Evolutionary conservation across 2,888 invertebrate species (phyloP), one percentile per base, ranked within the genome.

Genomic region (Hirtodrosophila histrioides): DNA sequence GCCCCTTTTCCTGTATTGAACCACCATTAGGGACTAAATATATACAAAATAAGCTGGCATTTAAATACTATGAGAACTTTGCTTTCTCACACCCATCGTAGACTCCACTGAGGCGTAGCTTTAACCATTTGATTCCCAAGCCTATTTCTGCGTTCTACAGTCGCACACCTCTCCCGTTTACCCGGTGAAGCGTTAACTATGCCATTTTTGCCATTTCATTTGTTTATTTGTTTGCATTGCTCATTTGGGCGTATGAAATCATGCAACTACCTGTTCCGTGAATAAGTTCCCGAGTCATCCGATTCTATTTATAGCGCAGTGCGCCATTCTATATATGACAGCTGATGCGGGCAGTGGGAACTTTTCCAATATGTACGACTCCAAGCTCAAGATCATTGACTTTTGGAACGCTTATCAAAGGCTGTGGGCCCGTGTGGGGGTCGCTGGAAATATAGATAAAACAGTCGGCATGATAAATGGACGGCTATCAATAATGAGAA

Each of bases 391-490:
- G 71, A 75, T 74, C 74, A 56, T 74, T 75, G 71, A 74, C 75
- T 58, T 51, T 45, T 43, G 33, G 17, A 3, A 11, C 8, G 46
- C 54, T 58, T 75, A 71, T 64, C 62, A 64, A 46, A 33, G 40
- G 46, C 12, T 56, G 12, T 36, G 60, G 29, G 37, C 31, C 31
- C 7, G 7, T 8, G 4, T 17, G 5, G n/a, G 31, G 11, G 39
- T 24, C 4, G 24, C 33, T 29, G n/a, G 37, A n/a, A 53, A 51
- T 40, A 55, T 81, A 58, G 69, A 81, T 80, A 84, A 75, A 75
- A 48, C 41, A 41, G 65, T 62, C 82, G 82, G 82, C 78, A 69
- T 63, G 78, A 81, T 81, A 76, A 81, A 84, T 81, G 72, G 62
- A 61, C 63, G 54, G 41, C 69, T 65, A 73, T 84, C 84, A 67